phyloP scores from a whole-genome alignment of 2,888 invertebrate genomes.

The Melipona beecheii region DNA sequence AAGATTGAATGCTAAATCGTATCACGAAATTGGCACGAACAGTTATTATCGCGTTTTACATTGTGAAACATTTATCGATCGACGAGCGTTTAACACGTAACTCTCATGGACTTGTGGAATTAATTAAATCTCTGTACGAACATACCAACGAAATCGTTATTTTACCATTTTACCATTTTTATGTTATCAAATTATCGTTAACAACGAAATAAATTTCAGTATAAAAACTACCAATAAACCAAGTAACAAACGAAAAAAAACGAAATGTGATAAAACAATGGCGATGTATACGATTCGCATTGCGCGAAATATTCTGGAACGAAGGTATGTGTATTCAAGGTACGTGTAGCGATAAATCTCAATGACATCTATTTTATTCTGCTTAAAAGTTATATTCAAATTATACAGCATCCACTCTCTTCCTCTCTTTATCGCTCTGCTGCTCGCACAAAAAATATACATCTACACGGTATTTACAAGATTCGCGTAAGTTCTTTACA shows the following conservation, averaged over 20 bases:
- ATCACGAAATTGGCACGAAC: not conserved
- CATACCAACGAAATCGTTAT: not conserved
- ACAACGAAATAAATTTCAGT: not conserved
- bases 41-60: not conserved
- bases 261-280: not conserved
- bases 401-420: slow-evolving; percentile 32
- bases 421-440: slow-evolving; percentile 25
- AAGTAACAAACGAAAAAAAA: not conserved
- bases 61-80: slow-evolving; percentile 2
- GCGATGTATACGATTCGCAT: not conserved
- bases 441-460: slow-evolving; percentile 60
- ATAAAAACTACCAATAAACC: too few relatives aligned
- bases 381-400: not conserved
- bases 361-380: slow-evolving; percentile 43
- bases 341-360: slow-evolving; percentile 16
- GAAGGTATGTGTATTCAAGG: not conserved
- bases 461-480: slow-evolving; percentile 69
- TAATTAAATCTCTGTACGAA: slow-evolving; percentile 2
- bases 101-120: not conserved
- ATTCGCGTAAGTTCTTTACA: too few relatives aligned
- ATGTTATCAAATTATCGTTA: not conserved
- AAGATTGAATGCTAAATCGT: not conserved
- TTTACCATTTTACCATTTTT: not conserved
- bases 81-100: not conserved
- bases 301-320: not conserved